Evolutionary conservation across 2,113 vertebrate genomes (phyloP), one percentile per base, ranked within the genome.

Genomic region (Centropristis striata): DNA sequence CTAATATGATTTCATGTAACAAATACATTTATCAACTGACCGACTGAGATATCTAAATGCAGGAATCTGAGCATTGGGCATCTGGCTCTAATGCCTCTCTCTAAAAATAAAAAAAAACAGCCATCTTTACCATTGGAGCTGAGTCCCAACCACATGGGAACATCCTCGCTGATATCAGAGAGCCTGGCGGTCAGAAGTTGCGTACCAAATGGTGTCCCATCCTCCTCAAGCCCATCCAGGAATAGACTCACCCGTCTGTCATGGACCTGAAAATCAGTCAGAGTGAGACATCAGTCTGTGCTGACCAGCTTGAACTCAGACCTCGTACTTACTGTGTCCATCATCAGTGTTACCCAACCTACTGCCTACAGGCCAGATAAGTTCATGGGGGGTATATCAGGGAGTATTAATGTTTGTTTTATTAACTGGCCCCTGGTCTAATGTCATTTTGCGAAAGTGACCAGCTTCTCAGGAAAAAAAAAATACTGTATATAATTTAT

Each of bases 171-270:
- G 64, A 86, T 72, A 82, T 97, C 95, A 65, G 63, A 76, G 74
- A 97, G 49, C 41, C 93, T 78, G 68, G 88, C 92, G 57, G 42
- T 78, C 55, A 98, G 94, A 71, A 87, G 92, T 73, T 91, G 95
- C 53, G 95, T 89, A 86, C 96, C 95, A 88, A 97, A 97, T 39
- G 97, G 92, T 42, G 93, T 96, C 32, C 90, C 92, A 72, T 97
- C 96, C 54, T 97, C 95, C 90, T 99, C 97, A 60, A 96, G 92
- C 4, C 97, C 97, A 87, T 99, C 92, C 84, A 98, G 80, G 84
- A 98, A 98, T 68, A 98, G 95, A 92, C 94, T 97, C 87, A 94
- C 90, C 80, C 87, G 95, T 72, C 86, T 95, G 51, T 94, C 92
- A 76, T 98, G 93, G 1, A 97, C 95, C 97, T 99, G 83, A 2